Conservation (phyloP, 2,888 invertebrate genomes). For the Leucophenga maculata region DNA sequence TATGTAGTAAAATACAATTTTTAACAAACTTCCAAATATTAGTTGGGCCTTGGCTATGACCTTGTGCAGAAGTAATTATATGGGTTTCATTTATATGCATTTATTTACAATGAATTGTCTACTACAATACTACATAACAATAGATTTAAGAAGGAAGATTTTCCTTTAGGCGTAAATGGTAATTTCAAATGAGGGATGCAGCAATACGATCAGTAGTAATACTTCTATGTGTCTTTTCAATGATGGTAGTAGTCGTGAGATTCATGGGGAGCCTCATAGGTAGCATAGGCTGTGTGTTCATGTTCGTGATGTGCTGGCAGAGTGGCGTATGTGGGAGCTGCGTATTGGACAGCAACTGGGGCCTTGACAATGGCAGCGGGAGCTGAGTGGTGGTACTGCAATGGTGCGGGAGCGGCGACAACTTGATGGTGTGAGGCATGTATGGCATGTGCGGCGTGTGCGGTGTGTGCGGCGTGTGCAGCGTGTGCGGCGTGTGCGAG, state of each 20-base stretch:
- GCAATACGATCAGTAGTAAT: slow-evolving; percentile 46
- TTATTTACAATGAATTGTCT: slow-evolving; percentile 46
- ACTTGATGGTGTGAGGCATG: slow-evolving; percentile 56
- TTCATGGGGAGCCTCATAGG: slow-evolving; percentile 56
- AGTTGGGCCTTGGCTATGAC: no score
- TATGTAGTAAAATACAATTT: no score
- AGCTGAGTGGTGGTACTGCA: slow-evolving; percentile 56
- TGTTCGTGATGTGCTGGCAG: slow-evolving; percentile 42
- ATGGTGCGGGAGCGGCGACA: slow-evolving; percentile 45
- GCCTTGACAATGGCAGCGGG: slow-evolving; percentile 45
- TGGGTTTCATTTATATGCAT: slow-evolving; percentile 27
- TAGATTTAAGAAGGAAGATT: slow-evolving; percentile 33
- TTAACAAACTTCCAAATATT: no score
- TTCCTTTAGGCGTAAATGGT: neutral
- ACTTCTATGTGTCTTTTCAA: slow-evolving; percentile 33
- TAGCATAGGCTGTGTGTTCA: slow-evolving; percentile 47
- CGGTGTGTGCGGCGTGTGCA: slow-evolving; percentile 8
- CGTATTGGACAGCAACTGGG: slow-evolving; percentile 46
- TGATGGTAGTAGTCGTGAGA: slow-evolving; percentile 60
- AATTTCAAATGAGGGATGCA: slow-evolving; percentile 42
- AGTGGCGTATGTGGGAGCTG: slow-evolving; percentile 36
- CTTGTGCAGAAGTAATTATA: no score
- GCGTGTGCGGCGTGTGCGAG: slow-evolving; percentile 37
- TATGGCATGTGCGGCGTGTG: slow-evolving; percentile 2
- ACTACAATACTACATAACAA: slow-evolving; percentile 51